Base-by-base conservation (phyloP, 2,888 invertebrate species). In the Sclerodermus sp. region DNA sequence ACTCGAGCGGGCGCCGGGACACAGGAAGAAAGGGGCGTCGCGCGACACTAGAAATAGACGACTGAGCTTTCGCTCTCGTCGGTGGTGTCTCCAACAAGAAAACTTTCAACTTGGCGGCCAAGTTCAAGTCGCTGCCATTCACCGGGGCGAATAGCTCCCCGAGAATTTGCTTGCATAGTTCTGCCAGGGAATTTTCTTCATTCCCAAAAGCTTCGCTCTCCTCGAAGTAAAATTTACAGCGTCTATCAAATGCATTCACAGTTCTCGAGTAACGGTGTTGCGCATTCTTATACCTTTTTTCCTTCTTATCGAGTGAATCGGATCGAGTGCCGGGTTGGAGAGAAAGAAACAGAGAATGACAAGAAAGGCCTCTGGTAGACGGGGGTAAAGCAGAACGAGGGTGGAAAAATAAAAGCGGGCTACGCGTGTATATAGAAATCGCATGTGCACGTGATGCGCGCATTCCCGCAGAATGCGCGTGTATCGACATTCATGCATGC, bases 51-150 rank as follows among this genome's bases (percentile, higher is more conserved):
- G 72, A 76, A 76, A 74, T 74, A 75, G 74, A 66, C 67, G 68
- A 66, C 53, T 56, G 62, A 67, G 72, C 70, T 73, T 74, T 73
- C 71, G 66, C 74, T 72, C 67, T 76, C 75, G 62, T 67, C 68
- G 66, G 57, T 60, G 62, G 57, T 58, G 57, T 60, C 60, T 54
- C 67, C 66, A 73, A 69, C 69, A 70, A 73, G 71, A 74, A 71
- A 73, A 71, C 70, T 70, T 66, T 53, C 49, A 67, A 70, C 66
- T 70, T 71, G 58, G 66, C 69, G 76, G 76, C 72, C 76, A 77
- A 77, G 77, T 77, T 76, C 76, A 74, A 73, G 71, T 67, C 51
- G 51, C 53, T 55, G 51, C 54, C 53, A 57, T 61, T 63, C 63
- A 63, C 41, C 45, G 51, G 55, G 51, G 49, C 9, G 34, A 6